phyloP scores from a whole-genome alignment of 2,113 vertebrate species.

The Aldabrachelys gigantea region DNA sequence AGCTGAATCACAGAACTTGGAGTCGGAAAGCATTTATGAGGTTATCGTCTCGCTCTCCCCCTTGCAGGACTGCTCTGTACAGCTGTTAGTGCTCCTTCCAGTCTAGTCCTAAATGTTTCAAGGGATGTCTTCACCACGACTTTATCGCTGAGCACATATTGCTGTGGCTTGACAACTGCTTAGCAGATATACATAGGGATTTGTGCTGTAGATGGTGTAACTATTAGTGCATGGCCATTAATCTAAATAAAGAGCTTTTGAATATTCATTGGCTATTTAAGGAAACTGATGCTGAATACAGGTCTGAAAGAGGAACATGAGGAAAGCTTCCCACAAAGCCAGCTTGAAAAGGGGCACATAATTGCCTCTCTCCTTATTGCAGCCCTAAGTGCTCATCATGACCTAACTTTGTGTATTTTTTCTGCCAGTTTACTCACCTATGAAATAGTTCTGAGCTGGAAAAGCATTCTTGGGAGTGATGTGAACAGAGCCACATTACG shows the following conservation, averaged over 20 bases:
- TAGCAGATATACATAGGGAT: not conserved
- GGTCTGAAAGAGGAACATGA: not conserved
- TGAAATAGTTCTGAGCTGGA: not conserved
- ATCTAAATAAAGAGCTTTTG: slow-evolving; percentile 35
- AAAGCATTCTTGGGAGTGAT: not conserved
- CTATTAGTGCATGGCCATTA: slow-evolving; percentile 1
- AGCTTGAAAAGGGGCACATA: not conserved
- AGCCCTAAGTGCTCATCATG: not conserved
- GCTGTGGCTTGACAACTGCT: slow-evolving; percentile 44
- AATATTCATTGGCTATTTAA: slow-evolving; percentile 62
- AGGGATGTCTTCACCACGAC: not conserved
- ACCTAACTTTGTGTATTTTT: not conserved
- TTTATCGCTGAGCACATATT: not conserved
- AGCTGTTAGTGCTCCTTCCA: slow-evolving; percentile 40
- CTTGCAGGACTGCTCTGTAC: slow-evolving; percentile 49
- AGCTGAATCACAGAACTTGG: slow-evolving; percentile 30
- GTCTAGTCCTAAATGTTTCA: slow-evolving; percentile 40
- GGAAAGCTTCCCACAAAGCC: not conserved
- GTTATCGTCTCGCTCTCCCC: not conserved
- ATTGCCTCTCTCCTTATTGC: not conserved
- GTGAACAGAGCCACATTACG: not conserved
- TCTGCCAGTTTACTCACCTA: not conserved
- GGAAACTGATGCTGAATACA: not conserved
- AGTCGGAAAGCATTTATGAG: slow-evolving; percentile 55
- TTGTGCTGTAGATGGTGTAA: slow-evolving; percentile 52